Percentiles rank a stretch among this genome's conserved stretches.
phyloP scores from a whole-genome alignment of 2,113 vertebrate genomes.

The Neolamprologus falcicula region DNA sequence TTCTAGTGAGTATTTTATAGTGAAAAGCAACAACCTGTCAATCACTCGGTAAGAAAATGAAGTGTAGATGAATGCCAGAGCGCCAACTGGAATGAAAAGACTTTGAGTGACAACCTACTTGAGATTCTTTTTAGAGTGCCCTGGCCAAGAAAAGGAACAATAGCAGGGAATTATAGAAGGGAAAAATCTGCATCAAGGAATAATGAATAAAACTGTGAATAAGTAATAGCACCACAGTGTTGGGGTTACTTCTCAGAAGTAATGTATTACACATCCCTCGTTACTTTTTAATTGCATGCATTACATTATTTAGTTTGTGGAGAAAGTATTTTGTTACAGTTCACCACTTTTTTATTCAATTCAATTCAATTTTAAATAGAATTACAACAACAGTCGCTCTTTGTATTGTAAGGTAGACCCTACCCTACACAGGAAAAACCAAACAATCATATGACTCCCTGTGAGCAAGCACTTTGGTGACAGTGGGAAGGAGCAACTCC shows the following conservation, averaged over 20 bases:
- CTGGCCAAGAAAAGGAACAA: neutral
- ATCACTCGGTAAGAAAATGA: neutral
- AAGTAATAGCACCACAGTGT: neutral
- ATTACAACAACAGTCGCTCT: neutral
- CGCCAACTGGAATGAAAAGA: neutral
- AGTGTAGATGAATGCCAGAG: neutral
- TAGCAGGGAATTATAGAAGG: neutral
- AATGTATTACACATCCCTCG: neutral
- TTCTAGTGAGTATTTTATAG: neutral
- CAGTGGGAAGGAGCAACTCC: neutral
- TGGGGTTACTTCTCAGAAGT: neutral
- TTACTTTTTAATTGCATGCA: neutral
- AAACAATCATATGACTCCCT: neutral
- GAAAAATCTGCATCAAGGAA: neutral
- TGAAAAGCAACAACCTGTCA: neutral
- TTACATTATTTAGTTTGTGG: neutral
- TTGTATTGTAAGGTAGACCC: neutral
- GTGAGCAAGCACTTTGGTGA: neutral
- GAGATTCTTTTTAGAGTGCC: neutral
- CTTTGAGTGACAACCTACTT: neutral
- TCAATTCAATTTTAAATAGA: neutral
- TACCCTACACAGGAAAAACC: neutral
- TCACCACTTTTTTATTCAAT: neutral
- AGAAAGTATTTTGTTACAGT: neutral
- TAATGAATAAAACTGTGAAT: neutral